Conservation (phyloP, 1,140 invertebrate genomes). For the Heliconius eleuchia region DNA sequence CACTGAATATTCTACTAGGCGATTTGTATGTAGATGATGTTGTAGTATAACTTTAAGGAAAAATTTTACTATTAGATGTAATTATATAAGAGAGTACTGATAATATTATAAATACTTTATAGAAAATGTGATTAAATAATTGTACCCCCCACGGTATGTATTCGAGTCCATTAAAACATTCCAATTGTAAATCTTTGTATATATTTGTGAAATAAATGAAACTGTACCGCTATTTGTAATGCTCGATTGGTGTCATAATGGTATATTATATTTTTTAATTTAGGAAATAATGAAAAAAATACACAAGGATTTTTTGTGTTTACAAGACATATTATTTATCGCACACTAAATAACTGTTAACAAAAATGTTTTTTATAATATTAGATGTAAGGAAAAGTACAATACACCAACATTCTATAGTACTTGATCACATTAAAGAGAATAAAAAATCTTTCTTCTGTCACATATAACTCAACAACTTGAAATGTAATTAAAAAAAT, state of each 20-base stretch:
- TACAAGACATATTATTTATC: background rate
- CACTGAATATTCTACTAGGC: constrained; percentile 54
- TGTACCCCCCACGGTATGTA: constrained; percentile 56
- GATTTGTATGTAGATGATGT: constrained; percentile 49
- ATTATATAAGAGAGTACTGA: constrained; percentile 69
- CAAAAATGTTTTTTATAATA: background rate
- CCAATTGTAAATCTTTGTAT: constrained; percentile 71
- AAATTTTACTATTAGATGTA: constrained; percentile 46
- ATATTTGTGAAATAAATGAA: constrained; percentile 51
- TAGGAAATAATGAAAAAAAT: constrained; percentile 32
- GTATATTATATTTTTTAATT: background rate
- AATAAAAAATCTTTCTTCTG: too few species aligned
- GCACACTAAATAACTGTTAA: background rate
- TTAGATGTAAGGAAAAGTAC: constrained; percentile 42
- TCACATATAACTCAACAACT: too few species aligned
- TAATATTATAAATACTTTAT: constrained; percentile 56
- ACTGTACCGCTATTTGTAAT: constrained; percentile 4
- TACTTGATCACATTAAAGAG: background rate
- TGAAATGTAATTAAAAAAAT: background rate
- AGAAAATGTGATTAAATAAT: constrained; percentile 59
- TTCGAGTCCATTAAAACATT: constrained; percentile 74
- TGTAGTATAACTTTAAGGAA: constrained; percentile 39
- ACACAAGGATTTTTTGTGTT: background rate
- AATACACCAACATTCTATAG: background rate
- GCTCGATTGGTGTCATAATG: background rate